phyloP scores from a whole-genome alignment of 1,140 invertebrate genomes.

The Drosophila sechellia region DNA sequence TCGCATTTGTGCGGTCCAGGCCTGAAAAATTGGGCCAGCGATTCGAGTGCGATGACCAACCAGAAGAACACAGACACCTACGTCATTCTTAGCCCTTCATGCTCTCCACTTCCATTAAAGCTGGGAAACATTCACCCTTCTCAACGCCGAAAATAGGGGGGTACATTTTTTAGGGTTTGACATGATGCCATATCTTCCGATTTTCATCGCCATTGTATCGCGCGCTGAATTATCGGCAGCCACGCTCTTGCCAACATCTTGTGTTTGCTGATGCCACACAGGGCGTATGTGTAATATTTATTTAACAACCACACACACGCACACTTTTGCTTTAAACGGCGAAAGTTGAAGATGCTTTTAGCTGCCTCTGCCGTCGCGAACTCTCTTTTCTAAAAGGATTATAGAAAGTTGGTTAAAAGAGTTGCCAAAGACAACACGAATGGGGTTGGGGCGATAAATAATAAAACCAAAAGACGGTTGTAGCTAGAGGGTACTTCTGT shows the following conservation, averaged over 20 bases:
- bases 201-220: constrained; percentile 66
- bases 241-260: constrained; percentile 37
- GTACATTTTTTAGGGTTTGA: constrained; percentile 51
- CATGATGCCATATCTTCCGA: constrained; percentile 60
- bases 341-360: constrained; percentile 27
- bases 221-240: constrained; percentile 31
- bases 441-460: constrained; percentile 12
- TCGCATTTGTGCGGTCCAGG: constrained; percentile 65
- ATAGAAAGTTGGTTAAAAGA: constrained; percentile 31
- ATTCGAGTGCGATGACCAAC: constrained; percentile 61
- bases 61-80: constrained; percentile 38
- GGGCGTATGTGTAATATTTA: constrained; percentile 74
- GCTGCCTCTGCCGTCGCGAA: constrained; percentile 20
- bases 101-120: background rate
- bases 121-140: constrained; percentile 12
- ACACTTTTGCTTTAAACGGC: constrained; percentile 38
- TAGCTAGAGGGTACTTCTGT: background rate
- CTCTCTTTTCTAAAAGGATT: constrained; percentile 29
- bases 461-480: constrained; percentile 11
- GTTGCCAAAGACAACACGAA: constrained; percentile 21
- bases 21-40: constrained; percentile 38
- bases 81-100: constrained; percentile 15
- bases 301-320: constrained; percentile 44
- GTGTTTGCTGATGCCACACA: constrained; percentile 30
- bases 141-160: background rate